Conservation (phyloP, 2,113 vertebrate species). For the Chelonoidis abingdonii region DNA sequence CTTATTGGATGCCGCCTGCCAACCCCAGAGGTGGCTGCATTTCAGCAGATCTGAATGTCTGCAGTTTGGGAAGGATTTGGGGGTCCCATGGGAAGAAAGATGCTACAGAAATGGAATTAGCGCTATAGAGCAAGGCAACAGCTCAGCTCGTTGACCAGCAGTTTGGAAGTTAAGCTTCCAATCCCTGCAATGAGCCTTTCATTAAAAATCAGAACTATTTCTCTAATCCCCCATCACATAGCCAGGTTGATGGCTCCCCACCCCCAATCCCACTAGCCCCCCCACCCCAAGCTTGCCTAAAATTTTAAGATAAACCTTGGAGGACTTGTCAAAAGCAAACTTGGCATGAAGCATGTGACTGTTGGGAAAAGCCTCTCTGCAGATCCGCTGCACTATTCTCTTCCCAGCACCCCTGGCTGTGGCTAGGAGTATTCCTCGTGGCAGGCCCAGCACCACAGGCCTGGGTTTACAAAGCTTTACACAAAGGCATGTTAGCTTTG, state of each 20-base stretch:
- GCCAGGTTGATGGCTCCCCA: not conserved
- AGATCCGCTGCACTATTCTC: not conserved
- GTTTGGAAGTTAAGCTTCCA: constrained; percentile 26
- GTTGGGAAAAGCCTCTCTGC: not conserved
- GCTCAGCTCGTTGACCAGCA: not conserved
- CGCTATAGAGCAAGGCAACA: rapidly evolving
- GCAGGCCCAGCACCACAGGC: rapidly evolving
- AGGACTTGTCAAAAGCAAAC: rapidly evolving
- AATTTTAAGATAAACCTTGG: not conserved
- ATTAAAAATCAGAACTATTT: constrained; percentile 48
- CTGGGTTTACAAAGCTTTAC: not conserved
- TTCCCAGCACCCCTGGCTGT: not conserved
- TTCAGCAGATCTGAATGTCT: rapidly evolving
- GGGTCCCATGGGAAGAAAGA: not conserved
- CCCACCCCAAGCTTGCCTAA: not conserved
- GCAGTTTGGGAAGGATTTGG: not conserved
- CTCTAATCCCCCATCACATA: constrained; percentile 4
- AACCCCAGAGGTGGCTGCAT: rapidly evolving
- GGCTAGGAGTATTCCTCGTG: not conserved
- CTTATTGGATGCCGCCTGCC: not conserved
- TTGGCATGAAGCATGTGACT: rapidly evolving
- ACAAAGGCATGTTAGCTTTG: not conserved
- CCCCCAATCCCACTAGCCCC: not conserved
- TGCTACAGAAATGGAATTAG: rapidly evolving
- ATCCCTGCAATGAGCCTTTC: not conserved